Evolutionary conservation across 1,140 invertebrate species (phyloP).

Genomic region (Galendromus occidentalis): DNA sequence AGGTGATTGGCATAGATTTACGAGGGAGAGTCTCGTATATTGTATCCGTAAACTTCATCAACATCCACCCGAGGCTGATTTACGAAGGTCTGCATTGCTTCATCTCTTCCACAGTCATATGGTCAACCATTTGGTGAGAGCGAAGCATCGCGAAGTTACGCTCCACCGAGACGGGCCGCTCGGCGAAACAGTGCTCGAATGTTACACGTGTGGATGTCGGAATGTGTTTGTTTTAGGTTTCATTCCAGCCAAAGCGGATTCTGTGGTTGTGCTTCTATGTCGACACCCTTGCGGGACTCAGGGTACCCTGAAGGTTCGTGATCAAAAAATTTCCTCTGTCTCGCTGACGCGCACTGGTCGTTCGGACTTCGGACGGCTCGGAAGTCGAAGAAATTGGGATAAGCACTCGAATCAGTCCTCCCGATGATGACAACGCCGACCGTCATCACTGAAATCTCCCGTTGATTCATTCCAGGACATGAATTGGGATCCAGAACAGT

Average conservation of each 20-base stretch:
- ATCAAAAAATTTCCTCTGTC: slow-evolving; percentile 37
- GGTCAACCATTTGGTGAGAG: slow-evolving; percentile 90
- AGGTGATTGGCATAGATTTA: slow-evolving; percentile 25
- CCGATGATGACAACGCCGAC: no score
- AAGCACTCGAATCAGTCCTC: neutral
- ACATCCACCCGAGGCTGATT: no score
- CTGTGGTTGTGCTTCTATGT: slow-evolving; percentile 92
- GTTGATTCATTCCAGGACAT: neutral
- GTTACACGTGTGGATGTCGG: slow-evolving; percentile 91
- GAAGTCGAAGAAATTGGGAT: neutral
- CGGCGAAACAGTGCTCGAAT: slow-evolving; percentile 91
- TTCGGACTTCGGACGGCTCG: neutral
- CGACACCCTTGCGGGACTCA: slow-evolving; percentile 92
- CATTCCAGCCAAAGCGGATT: slow-evolving; percentile 96
- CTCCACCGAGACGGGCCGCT: slow-evolving; percentile 90
- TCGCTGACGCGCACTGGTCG: neutral
- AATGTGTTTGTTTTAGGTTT: slow-evolving; percentile 97
- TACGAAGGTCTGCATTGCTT: no score
- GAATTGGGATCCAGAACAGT: slow-evolving; percentile 75
- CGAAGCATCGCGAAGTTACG: slow-evolving; percentile 96
- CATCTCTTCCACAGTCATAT: slow-evolving; percentile 52
- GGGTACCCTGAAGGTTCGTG: slow-evolving; percentile 90
- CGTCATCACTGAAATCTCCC: no score
- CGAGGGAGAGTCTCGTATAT: no score
- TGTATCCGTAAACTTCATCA: no score